A percentile compares a stretch with the other conserved stretches of the same genome.
Evolutionary conservation across 2,113 vertebrate species (phyloP).

Genomic region (Eurypyga helias): DNA sequence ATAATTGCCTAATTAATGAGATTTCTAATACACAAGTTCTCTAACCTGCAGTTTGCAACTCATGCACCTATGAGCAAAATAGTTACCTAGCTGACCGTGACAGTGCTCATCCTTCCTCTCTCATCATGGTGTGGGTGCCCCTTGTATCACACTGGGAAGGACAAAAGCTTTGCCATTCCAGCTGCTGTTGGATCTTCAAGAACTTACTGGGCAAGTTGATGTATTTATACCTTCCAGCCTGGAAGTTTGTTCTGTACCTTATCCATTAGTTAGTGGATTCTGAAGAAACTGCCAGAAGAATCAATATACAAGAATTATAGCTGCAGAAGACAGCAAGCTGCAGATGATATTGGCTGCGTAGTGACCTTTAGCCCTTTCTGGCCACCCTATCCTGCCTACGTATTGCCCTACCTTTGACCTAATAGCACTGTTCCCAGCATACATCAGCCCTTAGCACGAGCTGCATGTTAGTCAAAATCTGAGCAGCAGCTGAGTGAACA

Average conservation of each 20-base stretch:
- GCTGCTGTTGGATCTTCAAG: neutral
- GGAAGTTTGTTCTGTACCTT: neutral
- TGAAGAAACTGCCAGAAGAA: neutral
- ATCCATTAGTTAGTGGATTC: neutral
- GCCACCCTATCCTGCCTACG: fast-evolving
- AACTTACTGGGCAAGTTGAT: neutral
- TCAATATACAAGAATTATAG: neutral
- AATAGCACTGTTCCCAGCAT: neutral
- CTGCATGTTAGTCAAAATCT: neutral
- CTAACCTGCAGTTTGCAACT: neutral
- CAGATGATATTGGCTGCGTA: neutral
- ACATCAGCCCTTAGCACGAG: neutral
- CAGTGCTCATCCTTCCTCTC: neutral
- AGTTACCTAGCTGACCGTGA: fast-evolving
- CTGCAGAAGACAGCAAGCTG: neutral
- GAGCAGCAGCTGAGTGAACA: neutral
- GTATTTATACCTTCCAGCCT: neutral
- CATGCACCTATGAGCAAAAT: neutral
- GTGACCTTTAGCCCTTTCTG: neutral
- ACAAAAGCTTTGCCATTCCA: neutral
- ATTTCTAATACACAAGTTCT: neutral
- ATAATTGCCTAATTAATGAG: neutral
- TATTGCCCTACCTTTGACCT: neutral
- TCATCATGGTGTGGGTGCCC: too few relatives aligned
- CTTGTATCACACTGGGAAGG: neutral